phyloP scores from a whole-genome alignment of 2,888 invertebrate species.

The Protodeltote pygarga region DNA sequence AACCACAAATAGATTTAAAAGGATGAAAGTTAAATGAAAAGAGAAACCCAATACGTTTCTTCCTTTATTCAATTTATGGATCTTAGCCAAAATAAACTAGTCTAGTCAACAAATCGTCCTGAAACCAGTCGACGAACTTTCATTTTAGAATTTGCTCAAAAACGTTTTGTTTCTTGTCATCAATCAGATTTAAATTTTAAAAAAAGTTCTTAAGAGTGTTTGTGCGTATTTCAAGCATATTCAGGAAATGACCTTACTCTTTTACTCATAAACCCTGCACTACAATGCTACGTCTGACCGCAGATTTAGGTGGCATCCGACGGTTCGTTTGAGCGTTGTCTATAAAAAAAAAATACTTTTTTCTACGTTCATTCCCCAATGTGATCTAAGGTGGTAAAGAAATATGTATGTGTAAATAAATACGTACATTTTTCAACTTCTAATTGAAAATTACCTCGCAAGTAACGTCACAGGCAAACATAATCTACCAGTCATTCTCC shows the following conservation, averaged over 20 bases:
- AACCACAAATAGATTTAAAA: constrained; percentile 21
- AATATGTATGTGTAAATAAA: too few species aligned
- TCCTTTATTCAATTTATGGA: constrained; percentile 12
- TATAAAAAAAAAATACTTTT: too few species aligned
- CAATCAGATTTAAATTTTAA: constrained; percentile 38
- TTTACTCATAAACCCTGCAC: too few species aligned
- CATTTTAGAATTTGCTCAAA: constrained; percentile 30
- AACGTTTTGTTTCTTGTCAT: constrained; percentile 13
- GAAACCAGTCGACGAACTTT: constrained; percentile 30
- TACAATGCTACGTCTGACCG: too few species aligned
- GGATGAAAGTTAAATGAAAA: constrained; percentile 3
- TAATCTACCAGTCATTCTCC: not conserved
- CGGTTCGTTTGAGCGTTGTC: too few species aligned
- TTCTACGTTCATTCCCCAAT: too few species aligned
- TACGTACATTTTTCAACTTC: not conserved
- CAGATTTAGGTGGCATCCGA: too few species aligned
- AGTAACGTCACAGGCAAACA: not conserved
- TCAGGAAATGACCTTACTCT: not conserved
- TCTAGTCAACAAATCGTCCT: constrained; percentile 9
- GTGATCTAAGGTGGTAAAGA: too few species aligned
- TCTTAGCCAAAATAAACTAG: constrained; percentile 11
- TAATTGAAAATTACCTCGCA: not conserved
- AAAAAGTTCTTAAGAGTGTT: constrained; percentile 4
- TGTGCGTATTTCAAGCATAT: constrained; percentile 1
- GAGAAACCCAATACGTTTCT: constrained; percentile 15